Conservation (phyloP, 2,113 vertebrate species). For the Chaetodon auriga region DNA sequence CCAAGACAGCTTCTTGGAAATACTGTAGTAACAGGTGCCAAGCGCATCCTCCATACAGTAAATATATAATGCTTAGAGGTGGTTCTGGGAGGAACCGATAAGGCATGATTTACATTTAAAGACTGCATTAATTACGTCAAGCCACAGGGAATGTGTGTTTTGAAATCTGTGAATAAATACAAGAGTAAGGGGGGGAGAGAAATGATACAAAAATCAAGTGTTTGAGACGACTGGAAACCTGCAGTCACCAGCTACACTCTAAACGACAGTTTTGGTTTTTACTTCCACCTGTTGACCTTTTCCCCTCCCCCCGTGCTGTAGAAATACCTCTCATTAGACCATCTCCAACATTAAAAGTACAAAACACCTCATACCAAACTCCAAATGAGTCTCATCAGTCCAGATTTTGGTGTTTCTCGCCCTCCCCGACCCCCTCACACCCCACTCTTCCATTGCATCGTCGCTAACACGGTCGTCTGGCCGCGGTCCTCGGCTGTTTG, state of each 20-base stretch:
- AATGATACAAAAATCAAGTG: constrained; percentile 50
- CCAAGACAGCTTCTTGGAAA: constrained; percentile 63
- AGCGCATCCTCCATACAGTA: constrained; percentile 63
- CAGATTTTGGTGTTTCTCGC: not conserved
- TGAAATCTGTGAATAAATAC: constrained; percentile 78
- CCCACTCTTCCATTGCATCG: not conserved
- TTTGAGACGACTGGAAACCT: constrained; percentile 83
- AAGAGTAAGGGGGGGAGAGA: constrained; percentile 29
- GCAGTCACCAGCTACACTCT: constrained; percentile 83
- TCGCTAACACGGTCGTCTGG: not conserved
- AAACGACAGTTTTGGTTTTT: constrained; percentile 73
- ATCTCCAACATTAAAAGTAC: constrained; percentile 52
- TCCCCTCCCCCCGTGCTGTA: constrained; percentile 20
- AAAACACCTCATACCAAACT: constrained; percentile 43
- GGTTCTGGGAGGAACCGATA: constrained; percentile 66
- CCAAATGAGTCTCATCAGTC: constrained; percentile 22
- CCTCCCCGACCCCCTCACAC: too few species aligned
- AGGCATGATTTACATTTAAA: constrained; percentile 74
- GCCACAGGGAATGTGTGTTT: constrained; percentile 80
- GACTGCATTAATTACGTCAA: constrained; percentile 67
- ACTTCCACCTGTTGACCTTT: constrained; percentile 28
- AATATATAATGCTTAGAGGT: constrained; percentile 46
- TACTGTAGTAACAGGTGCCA: constrained; percentile 51
- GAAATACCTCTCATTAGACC: constrained; percentile 56
- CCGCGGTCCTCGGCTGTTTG: not conserved